Conservation (phyloP, 2,113 vertebrate genomes). For the Lophius piscatorius region DNA sequence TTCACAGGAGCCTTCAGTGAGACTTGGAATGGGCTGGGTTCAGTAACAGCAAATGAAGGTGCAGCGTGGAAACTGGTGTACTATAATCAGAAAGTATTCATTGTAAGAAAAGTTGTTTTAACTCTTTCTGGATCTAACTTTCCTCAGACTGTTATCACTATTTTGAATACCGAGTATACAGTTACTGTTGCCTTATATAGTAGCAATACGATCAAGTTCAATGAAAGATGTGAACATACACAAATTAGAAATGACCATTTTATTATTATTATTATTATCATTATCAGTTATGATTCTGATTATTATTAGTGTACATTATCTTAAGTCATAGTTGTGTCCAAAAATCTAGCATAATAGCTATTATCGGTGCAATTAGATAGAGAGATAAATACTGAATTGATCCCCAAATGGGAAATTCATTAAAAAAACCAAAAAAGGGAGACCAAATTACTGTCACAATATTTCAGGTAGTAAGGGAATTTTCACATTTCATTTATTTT, state of each 20-base stretch:
- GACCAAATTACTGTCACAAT: background rate
- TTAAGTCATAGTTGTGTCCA: background rate
- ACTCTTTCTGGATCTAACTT: background rate
- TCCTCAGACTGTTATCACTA: background rate
- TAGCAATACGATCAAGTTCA: background rate
- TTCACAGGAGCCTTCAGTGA: no score
- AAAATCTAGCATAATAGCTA: background rate
- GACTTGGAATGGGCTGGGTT: no score
- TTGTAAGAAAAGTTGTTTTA: background rate
- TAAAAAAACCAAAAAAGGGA: background rate
- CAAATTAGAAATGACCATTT: no score
- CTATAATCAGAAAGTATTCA: background rate
- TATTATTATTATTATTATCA: background rate
- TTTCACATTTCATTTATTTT: background rate
- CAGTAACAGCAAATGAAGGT: background rate
- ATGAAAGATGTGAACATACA: background rate
- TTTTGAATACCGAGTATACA: background rate
- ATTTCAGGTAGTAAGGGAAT: background rate
- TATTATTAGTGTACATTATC: no score
- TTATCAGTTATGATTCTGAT: background rate
- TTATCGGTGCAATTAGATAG: no score
- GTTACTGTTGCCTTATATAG: background rate
- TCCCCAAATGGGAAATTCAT: no score
- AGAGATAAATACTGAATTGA: no score
- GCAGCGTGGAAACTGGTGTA: background rate